A percentile compares a stretch with the other conserved stretches of the same genome.
Evolutionary conservation across 2,888 invertebrate genomes (phyloP).

Genomic region (Aphodius granarius): DNA sequence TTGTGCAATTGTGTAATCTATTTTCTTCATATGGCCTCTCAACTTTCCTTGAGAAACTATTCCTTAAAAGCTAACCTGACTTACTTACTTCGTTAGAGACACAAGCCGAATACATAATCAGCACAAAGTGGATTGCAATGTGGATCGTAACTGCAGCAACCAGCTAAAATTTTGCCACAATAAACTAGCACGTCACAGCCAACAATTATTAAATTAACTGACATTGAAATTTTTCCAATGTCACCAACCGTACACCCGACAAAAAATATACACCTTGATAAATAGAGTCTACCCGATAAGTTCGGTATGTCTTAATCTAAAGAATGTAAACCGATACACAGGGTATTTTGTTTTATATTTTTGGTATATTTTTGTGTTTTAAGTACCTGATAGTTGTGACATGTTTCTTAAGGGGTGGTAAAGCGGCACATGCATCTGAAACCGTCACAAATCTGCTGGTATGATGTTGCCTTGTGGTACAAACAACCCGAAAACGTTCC

Average conservation of each 20-base stretch:
- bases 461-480: slow-evolving; percentile 52
- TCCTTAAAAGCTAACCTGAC: neutral
- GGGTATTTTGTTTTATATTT: neutral
- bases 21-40: neutral
- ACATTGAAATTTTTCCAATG: too few relatives aligned
- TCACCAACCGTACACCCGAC: too few relatives aligned
- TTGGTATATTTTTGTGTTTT: neutral
- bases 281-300: too few relatives aligned
- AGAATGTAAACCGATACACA: too few relatives aligned
- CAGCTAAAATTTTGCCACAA: too few relatives aligned
- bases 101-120: neutral
- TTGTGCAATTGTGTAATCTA: neutral
- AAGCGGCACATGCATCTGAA: slow-evolving; percentile 46
- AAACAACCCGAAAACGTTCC: slow-evolving; percentile 51
- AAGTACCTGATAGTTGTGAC: slow-evolving; percentile 53
- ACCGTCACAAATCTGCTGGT: slow-evolving; percentile 52
- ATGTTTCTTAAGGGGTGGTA: slow-evolving; percentile 51
- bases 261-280: too few relatives aligned
- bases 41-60: neutral
- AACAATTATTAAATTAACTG: too few relatives aligned
- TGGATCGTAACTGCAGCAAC: too few relatives aligned
- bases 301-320: too few relatives aligned
- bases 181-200: too few relatives aligned
- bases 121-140: too few relatives aligned
- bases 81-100: neutral